These are phyloP conservation scores for Ctenopoma kingsleyae DNA, from an alignment of 2,797 vertebrate genomes.

Conservation along the genomic window DNA sequence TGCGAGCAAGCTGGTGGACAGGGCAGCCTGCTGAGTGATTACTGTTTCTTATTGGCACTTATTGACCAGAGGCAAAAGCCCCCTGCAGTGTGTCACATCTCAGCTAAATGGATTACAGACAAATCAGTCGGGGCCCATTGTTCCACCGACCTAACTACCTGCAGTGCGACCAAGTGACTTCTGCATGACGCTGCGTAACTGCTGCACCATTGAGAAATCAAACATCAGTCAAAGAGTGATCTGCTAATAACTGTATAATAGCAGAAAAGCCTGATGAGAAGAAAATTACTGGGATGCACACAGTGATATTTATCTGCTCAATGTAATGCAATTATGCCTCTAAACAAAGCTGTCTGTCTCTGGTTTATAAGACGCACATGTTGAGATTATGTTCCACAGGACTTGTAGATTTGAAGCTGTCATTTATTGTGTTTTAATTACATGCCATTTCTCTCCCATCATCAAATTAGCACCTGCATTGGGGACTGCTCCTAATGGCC, in stretches of 20 bases:
- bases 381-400: constrained; percentile 39
- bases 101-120: constrained; percentile 81
- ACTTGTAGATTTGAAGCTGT: constrained; percentile 50
- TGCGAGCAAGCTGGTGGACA: constrained; percentile 79
- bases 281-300: constrained; percentile 6
- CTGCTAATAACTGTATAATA: neutral
- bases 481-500: constrained; percentile 64
- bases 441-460: constrained; percentile 63
- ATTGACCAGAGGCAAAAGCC: constrained; percentile 79
- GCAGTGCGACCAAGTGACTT: constrained; percentile 49
- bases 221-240: constrained; percentile 26
- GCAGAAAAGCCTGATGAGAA: neutral
- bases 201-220: constrained; percentile 21
- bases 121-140: constrained; percentile 65
- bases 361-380: constrained; percentile 27
- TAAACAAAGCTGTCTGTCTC: constrained; percentile 21
- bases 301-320: constrained; percentile 27
- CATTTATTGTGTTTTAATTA: constrained; percentile 81
- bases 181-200: constrained; percentile 43
- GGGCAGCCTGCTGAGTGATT: constrained; percentile 81
- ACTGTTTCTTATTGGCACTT: constrained; percentile 79
- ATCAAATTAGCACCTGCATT: constrained; percentile 72
- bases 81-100: constrained; percentile 76
- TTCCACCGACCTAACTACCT: constrained; percentile 62
- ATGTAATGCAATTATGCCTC: constrained; percentile 27